phyloP scores from a whole-genome alignment of 2,888 invertebrate genomes.

The Drosophila greeni region DNA sequence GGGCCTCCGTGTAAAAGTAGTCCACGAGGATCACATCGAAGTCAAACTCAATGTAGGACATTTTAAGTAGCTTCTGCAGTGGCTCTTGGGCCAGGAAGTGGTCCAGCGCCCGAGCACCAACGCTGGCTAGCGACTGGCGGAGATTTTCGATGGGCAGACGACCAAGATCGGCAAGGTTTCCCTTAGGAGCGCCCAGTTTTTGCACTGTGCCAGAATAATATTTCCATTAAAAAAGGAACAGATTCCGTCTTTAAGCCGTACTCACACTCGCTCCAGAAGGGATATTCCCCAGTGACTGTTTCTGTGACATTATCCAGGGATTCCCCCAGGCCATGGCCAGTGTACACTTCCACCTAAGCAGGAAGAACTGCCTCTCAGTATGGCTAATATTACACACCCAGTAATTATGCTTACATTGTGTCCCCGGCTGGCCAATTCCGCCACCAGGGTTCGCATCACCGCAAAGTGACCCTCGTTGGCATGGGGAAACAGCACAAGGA shows the following conservation, averaged over 20 bases:
- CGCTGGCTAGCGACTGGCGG: constrained; percentile 66
- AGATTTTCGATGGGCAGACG: constrained; percentile 52
- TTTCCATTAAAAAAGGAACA: too few relatives aligned
- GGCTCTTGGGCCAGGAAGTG: constrained; percentile 68
- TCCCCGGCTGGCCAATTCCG: constrained; percentile 78
- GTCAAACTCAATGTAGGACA: constrained; percentile 75
- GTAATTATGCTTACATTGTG: constrained; percentile 77
- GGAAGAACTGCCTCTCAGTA: not conserved
- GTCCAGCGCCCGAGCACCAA: constrained; percentile 70
- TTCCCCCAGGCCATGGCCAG: constrained; percentile 75
- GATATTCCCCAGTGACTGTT: constrained; percentile 72
- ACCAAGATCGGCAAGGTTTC: constrained; percentile 56
- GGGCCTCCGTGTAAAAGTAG: constrained; percentile 79
- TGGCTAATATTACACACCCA: not conserved
- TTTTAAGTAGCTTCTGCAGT: constrained; percentile 58
- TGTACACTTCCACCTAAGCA: constrained; percentile 73
- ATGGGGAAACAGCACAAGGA: constrained; percentile 76
- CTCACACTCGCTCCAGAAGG: constrained; percentile 76
- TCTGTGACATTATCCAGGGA: constrained; percentile 74
- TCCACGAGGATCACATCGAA: constrained; percentile 79
- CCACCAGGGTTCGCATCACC: constrained; percentile 78
- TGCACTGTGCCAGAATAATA: constrained; percentile 54
- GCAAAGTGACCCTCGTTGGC: constrained; percentile 78
- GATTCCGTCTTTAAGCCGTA: not conserved
- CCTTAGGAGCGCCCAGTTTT: constrained; percentile 49